Percentiles rank a stretch among this genome's conserved stretches.
These are phyloP conservation scores for Malacoraja senta DNA, from an alignment of 2,797 vertebrate genomes.

Conservation along the genomic window DNA sequence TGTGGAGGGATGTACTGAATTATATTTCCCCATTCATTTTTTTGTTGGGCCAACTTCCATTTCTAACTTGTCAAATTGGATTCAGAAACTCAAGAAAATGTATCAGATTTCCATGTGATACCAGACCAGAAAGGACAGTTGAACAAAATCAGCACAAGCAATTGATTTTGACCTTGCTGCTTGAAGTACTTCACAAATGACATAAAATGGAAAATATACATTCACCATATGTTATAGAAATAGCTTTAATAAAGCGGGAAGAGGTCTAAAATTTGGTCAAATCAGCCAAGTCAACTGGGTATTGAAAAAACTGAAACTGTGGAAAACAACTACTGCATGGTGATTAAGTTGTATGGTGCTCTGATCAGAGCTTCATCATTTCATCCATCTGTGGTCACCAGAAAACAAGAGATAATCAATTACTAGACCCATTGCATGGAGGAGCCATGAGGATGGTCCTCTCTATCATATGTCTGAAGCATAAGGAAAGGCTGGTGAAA, in stretches of 20 bases:
- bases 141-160: neutral
- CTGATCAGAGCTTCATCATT: neutral
- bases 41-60: neutral
- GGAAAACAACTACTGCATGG: neutral
- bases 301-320: neutral
- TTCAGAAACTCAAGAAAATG: neutral
- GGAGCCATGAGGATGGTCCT: neutral
- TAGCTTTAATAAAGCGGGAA: neutral
- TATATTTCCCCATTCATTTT: neutral
- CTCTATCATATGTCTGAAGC: neutral
- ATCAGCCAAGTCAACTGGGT: neutral
- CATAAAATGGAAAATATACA: neutral
- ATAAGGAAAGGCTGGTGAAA: neutral
- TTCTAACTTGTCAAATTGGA: constrained; percentile 8
- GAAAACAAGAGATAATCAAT: neutral
- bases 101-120: neutral
- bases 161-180: neutral
- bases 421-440: neutral
- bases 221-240: neutral
- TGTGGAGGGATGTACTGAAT: neutral
- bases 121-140: neutral
- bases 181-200: neutral
- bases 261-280: neutral
- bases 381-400: neutral
- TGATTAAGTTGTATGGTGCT: neutral